Percentiles rank a stretch among this genome's conserved stretches.
phyloP scores from a whole-genome alignment of 2,797 vertebrate species.

The Sebastes iracundus region DNA sequence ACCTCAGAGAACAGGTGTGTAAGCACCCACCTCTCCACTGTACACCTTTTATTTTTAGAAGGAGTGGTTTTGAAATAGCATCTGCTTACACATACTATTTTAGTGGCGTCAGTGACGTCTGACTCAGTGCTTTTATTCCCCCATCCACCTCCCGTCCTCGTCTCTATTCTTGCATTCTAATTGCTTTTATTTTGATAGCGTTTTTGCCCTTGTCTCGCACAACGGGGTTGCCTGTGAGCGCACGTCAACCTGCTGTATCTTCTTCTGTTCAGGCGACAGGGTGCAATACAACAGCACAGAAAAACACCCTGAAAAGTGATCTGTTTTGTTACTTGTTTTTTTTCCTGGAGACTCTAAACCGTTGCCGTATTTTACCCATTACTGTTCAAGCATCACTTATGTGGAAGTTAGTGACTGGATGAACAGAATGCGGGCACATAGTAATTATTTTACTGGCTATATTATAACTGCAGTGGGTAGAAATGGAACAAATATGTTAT shows the following conservation, averaged over 20 bases:
- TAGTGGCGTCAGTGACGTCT: constrained; percentile 3
- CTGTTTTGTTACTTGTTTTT: constrained; percentile 6
- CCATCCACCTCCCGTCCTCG: neutral
- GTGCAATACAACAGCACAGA: neutral
- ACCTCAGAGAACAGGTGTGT: constrained; percentile 26
- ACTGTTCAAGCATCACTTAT: constrained; percentile 23
- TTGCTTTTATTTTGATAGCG: constrained; percentile 49
- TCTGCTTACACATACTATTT: constrained; percentile 46
- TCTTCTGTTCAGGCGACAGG: constrained; percentile 10
- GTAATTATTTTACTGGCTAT: constrained; percentile 42
- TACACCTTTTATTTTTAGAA: constrained; percentile 45
- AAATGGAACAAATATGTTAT: too few species aligned
- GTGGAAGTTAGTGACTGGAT: constrained; percentile 18
- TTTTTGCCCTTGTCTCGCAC: constrained; percentile 22
- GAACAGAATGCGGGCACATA: constrained; percentile 17
- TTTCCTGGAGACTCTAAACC: neutral
- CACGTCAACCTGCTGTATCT: constrained; percentile 5
- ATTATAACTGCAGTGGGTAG: constrained; percentile 10
- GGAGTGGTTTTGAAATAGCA: constrained; percentile 51
- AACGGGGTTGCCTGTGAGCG: constrained; percentile 19
- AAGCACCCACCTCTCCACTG: neutral
- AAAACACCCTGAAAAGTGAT: neutral
- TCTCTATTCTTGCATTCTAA: constrained; percentile 46
- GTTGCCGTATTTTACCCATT: neutral
- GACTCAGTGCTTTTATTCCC: constrained; percentile 10